Evolutionary conservation across 1,140 invertebrate genomes (phyloP).

Genomic region (Eurosta solidaginis): DNA sequence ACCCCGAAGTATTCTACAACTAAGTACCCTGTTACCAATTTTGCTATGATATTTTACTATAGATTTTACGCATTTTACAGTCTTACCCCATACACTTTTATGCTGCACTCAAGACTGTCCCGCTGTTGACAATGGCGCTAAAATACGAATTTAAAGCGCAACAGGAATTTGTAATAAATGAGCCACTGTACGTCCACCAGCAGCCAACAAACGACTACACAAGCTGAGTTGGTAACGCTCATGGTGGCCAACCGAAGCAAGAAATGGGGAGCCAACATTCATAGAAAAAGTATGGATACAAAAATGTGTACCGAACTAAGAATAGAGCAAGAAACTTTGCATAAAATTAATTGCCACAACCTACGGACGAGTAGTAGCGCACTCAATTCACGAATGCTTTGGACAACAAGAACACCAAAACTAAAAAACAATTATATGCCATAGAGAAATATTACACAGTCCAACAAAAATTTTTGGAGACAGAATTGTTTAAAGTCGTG

Average conservation of each 20-base stretch:
- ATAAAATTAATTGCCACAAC: slow-evolving; percentile 2
- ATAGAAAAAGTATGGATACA: neutral
- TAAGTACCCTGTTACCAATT: no score
- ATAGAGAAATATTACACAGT: no score
- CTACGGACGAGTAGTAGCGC: slow-evolving; percentile 3
- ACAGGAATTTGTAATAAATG: slow-evolving; percentile 11
- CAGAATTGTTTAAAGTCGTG: no score
- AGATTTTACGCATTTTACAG: neutral
- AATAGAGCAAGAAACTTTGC: neutral
- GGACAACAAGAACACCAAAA: neutral
- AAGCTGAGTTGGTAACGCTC: neutral
- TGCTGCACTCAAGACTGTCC: neutral
- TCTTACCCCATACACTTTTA: no score
- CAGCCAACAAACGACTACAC: neutral
- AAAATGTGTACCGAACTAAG: neutral
- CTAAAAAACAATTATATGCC: no score
- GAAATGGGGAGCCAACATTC: neutral
- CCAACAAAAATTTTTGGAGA: no score
- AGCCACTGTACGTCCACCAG: neutral
- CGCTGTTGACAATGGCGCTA: slow-evolving; percentile 21
- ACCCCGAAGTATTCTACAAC: no score
- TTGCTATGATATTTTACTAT: neutral
- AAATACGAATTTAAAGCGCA: slow-evolving; percentile 1
- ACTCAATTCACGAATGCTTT: neutral
- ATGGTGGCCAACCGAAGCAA: slow-evolving; percentile 18